Percentiles rank a stretch among this genome's conserved stretches.
Conservation (phyloP, 2,113 vertebrate genomes). For the Cynoglossus semilaevis region DNA sequence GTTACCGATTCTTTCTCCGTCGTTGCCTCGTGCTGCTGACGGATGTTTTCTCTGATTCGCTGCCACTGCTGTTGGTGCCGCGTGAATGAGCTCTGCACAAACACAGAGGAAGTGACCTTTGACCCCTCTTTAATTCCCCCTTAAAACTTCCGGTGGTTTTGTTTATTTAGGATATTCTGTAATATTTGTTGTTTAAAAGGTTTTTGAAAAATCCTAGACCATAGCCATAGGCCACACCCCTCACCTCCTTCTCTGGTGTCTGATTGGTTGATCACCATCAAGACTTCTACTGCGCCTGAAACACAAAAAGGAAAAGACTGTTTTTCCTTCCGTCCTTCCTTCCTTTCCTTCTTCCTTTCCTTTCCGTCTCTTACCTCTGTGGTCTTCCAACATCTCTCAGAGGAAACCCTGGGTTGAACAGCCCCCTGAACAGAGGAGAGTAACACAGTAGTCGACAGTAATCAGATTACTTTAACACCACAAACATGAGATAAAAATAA, state of each 20-base stretch:
- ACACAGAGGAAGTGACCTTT: no score
- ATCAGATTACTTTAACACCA: not conserved
- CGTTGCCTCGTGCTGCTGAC: not conserved
- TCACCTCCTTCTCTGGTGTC: constrained; percentile 14
- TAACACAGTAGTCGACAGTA: not conserved
- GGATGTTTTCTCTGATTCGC: constrained; percentile 12
- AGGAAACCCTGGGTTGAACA: constrained; percentile 39
- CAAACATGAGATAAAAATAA: no score
- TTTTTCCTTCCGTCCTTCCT: not conserved
- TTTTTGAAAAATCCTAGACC: no score
- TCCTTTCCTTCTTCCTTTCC: not conserved
- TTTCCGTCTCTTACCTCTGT: constrained; percentile 24
- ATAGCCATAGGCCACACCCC: no score
- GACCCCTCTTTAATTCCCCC: no score
- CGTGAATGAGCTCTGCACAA: constrained; percentile 4
- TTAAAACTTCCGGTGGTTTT: no score
- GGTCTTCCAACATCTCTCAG: not conserved
- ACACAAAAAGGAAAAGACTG: not conserved
- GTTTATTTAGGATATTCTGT: no score
- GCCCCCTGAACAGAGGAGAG: constrained; percentile 8
- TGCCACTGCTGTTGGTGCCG: constrained; percentile 31
- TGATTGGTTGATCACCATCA: constrained; percentile 42
- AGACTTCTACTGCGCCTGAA: constrained; percentile 41
- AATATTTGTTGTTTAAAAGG: no score
- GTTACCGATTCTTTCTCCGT: constrained; percentile 14